phyloP scores from a whole-genome alignment of 2,797 vertebrate genomes.

The Falco naumanni region DNA sequence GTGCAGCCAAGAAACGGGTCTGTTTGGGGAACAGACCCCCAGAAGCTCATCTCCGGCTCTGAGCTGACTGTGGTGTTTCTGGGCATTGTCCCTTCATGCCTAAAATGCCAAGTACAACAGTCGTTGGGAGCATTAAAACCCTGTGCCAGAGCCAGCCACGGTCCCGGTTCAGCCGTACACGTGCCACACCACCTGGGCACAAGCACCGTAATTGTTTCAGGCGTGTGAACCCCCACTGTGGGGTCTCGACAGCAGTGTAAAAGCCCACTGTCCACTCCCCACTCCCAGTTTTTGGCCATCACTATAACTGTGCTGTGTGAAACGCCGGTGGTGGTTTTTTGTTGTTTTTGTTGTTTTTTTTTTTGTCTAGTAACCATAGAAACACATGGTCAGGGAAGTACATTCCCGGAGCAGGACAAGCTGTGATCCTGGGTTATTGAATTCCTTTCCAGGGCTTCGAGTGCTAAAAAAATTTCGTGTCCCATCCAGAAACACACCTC shows the following conservation, averaged over 20 bases:
- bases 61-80: neutral
- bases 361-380: neutral
- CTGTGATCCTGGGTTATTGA: neutral
- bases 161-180: neutral
- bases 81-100: neutral
- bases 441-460: neutral
- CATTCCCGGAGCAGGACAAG: neutral
- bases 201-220: neutral
- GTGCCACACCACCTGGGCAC: neutral
- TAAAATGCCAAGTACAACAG: neutral
- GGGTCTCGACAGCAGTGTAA: rapidly evolving
- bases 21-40: neutral
- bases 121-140: neutral
- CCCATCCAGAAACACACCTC: neutral
- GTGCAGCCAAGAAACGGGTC: neutral
- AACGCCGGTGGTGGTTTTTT: no score
- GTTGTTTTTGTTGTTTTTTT: neutral
- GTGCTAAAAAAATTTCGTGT: neutral
- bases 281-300: neutral
- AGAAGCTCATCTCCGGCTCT: neutral
- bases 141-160: neutral
- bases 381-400: slow-evolving; percentile 13
- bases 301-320: neutral
- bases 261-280: neutral
- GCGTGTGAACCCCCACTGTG: neutral